phyloP scores from a whole-genome alignment of 2,113 vertebrate species.

The Bubalus kerabau region DNA sequence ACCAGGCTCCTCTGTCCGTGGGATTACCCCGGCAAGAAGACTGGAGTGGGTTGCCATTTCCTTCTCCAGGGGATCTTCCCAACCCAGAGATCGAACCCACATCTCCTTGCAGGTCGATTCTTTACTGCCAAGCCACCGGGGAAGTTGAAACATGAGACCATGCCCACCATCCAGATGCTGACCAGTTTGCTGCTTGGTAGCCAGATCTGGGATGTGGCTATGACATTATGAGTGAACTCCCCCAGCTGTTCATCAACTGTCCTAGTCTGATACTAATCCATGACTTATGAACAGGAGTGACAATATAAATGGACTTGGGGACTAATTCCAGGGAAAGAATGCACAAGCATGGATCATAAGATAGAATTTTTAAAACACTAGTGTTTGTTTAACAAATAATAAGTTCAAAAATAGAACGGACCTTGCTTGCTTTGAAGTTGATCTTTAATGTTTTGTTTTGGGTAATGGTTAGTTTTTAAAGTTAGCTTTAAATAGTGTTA shows the following conservation, averaged over 20 bases:
- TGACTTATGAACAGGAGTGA: constrained; percentile 84
- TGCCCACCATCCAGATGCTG: constrained; percentile 89
- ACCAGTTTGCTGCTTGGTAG: constrained; percentile 91
- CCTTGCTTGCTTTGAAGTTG: constrained; percentile 91
- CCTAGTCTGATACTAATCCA: constrained; percentile 94
- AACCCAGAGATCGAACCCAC: neutral
- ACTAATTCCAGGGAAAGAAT: neutral
- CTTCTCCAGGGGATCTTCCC: neutral
- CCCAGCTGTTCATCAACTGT: constrained; percentile 88
- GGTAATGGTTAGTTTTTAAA: constrained; percentile 88
- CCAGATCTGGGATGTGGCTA: constrained; percentile 91
- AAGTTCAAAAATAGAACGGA: constrained; percentile 85
- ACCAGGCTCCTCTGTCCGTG: neutral
- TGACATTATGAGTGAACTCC: constrained; percentile 91
- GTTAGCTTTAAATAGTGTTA: constrained; percentile 88
- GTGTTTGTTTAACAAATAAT: neutral
- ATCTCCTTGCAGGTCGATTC: neutral
- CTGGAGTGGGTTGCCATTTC: neutral
- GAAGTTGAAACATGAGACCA: constrained; percentile 91
- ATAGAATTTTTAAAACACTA: neutral
- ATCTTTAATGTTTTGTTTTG: constrained; percentile 79
- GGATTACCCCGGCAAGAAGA: neutral
- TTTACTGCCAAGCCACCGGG: neutral
- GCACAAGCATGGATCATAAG: neutral
- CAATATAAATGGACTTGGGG: neutral